Percentiles rank a stretch among this genome's conserved stretches.
phyloP scores from a whole-genome alignment of 2,888 invertebrate species.

The Apoderus coryli region DNA sequence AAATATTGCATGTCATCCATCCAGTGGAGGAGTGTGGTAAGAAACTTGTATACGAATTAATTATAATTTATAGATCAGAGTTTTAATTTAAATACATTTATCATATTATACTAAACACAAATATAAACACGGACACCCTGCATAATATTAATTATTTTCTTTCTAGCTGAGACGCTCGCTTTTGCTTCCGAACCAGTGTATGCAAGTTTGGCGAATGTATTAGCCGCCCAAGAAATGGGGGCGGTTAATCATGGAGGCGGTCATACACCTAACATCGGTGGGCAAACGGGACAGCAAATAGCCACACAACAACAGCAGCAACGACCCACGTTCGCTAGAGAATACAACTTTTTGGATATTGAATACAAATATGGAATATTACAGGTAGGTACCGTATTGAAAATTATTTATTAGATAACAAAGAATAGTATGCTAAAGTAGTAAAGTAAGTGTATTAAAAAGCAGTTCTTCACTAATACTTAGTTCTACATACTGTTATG shows the following conservation, averaged over 20 bases:
- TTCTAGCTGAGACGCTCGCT: constrained; percentile 82
- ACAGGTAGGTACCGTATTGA: constrained; percentile 52
- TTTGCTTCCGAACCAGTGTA: constrained; percentile 89
- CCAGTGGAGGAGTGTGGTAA: constrained; percentile 66
- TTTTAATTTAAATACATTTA: too few relatives aligned
- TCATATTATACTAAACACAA: too few relatives aligned
- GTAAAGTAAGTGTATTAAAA: too few relatives aligned
- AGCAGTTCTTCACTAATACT: too few relatives aligned
- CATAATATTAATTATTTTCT: too few relatives aligned
- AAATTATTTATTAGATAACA: background rate
- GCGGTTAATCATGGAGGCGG: too few relatives aligned
- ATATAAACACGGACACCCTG: too few relatives aligned
- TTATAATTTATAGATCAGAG: too few relatives aligned
- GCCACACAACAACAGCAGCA: constrained; percentile 28
- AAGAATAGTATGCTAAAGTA: background rate
- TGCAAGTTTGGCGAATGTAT: constrained; percentile 77
- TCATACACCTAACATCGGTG: too few relatives aligned
- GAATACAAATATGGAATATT: constrained; percentile 87
- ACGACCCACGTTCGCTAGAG: constrained; percentile 53
- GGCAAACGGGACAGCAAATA: constrained; percentile 32
- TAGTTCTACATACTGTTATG: too few relatives aligned
- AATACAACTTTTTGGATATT: constrained; percentile 80
- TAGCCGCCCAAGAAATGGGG: constrained; percentile 61
- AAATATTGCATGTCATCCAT: constrained; percentile 49
- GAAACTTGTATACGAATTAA: too few relatives aligned